Evolutionary conservation across 2,797 vertebrate species (phyloP), one percentile per base, ranked within the genome.

Genomic region (Pelochelys cantorii): DNA sequence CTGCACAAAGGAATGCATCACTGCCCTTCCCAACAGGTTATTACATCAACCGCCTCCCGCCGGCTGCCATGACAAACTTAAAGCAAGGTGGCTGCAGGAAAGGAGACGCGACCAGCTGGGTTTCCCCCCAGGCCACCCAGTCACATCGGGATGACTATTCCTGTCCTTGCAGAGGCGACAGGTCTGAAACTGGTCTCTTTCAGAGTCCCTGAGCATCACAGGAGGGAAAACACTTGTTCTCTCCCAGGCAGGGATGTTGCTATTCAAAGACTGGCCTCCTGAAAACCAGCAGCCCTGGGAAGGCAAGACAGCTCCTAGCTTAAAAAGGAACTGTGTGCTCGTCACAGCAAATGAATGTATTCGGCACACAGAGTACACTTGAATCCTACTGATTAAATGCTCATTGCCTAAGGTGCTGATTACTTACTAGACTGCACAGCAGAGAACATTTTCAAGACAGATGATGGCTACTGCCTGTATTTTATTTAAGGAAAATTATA

Each of bases 381-480:
- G 15, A 23, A 9, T 5, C 71, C 2, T 0, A 55, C 31, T 7
- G 0, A 1, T 8, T 11, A 29, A 2, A 0, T 0, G 59, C 29
- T 75, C 71, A 75, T 75, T 75, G 71, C 71, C 71, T 42, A 42
- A 13, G 37, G 71, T 11, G 5, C 22, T 23, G 37, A 48, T 48
- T 75, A 75, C 71, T 42, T 74, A 25, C 37, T 37, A 75, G 22
- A 75, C 84, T 82, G 55, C 56, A 20, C 65, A 13, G 60, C 11
- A 54, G 11, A 65, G 29, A 82, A 55, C 68, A 37, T 0, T 0
- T 7, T 7, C 37, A 11, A 23, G 62, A 48, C 23, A 29, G n/a
- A 0, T 15, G 34, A 1, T 13, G 57, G 31, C 11, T 59, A 65
- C 15, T 62, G 34, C 56, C 59, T 80, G 9, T 14, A n/a, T 59